Conservation (phyloP, 2,113 vertebrate species). For the Calcarius ornatus region DNA sequence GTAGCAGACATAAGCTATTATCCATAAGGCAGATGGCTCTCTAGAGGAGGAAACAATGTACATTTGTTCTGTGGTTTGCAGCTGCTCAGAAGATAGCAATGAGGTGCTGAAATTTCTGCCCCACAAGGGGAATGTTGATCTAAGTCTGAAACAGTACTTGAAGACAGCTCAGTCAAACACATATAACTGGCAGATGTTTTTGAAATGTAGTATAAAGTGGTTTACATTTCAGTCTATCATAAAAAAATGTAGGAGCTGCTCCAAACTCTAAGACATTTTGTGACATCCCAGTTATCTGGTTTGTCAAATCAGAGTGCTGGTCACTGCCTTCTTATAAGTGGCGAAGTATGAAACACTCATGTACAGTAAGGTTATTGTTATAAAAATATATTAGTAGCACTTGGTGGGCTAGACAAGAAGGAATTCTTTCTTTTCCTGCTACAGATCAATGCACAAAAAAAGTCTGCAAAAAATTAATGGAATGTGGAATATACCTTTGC, state of each 20-base stretch:
- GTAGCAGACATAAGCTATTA: neutral
- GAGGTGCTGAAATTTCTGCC: conserved; percentile 46
- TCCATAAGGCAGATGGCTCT: neutral
- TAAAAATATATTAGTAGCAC: neutral
- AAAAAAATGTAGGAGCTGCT: neutral
- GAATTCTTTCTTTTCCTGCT: neutral
- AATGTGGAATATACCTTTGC: neutral
- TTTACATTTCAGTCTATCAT: conserved; percentile 8
- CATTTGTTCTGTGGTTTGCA: neutral
- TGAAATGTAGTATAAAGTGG: neutral
- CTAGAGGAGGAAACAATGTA: neutral
- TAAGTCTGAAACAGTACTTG: neutral
- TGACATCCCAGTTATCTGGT: neutral
- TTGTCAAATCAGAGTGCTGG: neutral
- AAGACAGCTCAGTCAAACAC: conserved; percentile 10
- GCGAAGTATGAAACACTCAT: neutral
- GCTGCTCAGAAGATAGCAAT: conserved; percentile 11
- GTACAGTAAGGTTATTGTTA: neutral
- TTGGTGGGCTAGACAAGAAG: neutral
- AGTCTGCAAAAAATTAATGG: neutral
- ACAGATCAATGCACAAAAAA: neutral
- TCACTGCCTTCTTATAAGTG: neutral
- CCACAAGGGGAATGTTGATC: neutral
- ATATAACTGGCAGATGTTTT: conserved; percentile 14
- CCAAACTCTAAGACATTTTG: neutral